Evolutionary conservation across 2,888 invertebrate genomes (phyloP).

Genomic region (Norana najaformis): DNA sequence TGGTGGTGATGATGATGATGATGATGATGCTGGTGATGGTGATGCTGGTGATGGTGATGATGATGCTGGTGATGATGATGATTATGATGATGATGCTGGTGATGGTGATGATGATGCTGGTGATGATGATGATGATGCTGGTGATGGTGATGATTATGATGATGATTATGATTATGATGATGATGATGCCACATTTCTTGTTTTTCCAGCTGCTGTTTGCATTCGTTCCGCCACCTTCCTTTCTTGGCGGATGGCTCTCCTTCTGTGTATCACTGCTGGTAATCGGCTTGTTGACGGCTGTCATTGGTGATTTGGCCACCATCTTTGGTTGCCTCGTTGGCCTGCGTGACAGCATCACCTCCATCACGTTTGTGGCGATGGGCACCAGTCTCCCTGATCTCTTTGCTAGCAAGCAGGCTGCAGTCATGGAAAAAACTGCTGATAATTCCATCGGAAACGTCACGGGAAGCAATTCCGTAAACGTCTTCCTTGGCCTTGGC

Average conservation of each 20-base stretch:
- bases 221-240: constrained; percentile 66
- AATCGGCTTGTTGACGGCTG: constrained; percentile 79
- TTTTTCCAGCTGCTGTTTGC: constrained; percentile 64
- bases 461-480: constrained; percentile 98
- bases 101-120: too few relatives aligned
- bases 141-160: constrained; percentile 1
- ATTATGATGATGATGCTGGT: too few relatives aligned
- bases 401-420: constrained; percentile 98
- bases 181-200: constrained; percentile 30
- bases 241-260: constrained; percentile 80
- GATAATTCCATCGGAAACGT: constrained; percentile 95
- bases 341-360: constrained; percentile 93
- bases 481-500: constrained; percentile 97
- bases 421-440: constrained; percentile 94
- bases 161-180: background rate
- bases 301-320: constrained; percentile 95
- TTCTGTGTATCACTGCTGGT: constrained; percentile 66
- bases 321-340: constrained; percentile 97
- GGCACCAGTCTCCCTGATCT: constrained; percentile 92
- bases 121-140: background rate
- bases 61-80: too few relatives aligned
- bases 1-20: too few relatives aligned
- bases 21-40: too few relatives aligned
- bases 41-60: too few relatives aligned
- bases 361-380: constrained; percentile 94